Percentiles rank a stretch among this genome's conserved stretches.
These are phyloP conservation scores for Liparis tanakae DNA, from an alignment of 2,797 vertebrate genomes.

Conservation along the genomic window DNA sequence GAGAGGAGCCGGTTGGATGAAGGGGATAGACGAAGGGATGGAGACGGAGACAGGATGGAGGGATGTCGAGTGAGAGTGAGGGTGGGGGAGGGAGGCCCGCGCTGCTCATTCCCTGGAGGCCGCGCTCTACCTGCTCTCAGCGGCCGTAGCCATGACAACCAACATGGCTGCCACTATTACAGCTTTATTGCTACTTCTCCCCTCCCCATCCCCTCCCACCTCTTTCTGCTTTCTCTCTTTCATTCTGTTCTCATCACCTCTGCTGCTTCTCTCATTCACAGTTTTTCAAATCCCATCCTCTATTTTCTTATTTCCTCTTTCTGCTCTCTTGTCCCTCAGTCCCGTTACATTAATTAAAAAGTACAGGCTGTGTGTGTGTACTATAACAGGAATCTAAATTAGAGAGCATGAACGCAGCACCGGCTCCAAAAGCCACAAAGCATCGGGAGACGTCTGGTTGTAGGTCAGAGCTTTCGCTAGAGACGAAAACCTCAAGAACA, in stretches of 20 bases:
- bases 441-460: conserved; percentile 75
- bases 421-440: conserved; percentile 78
- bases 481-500: conserved; percentile 78
- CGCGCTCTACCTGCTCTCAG: conserved; percentile 83
- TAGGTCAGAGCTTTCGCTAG: conserved; percentile 71
- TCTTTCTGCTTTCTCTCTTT: conserved; percentile 19
- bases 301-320: conserved; percentile 10
- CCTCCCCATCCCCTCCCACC: conserved; percentile 24
- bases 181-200: conserved; percentile 69
- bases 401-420: conserved; percentile 74
- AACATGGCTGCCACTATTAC: conserved; percentile 80
- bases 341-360: conserved; percentile 31
- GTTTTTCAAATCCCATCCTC: conserved; percentile 25
- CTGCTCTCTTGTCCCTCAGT: conserved; percentile 11
- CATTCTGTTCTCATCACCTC: conserved; percentile 36
- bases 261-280: conserved; percentile 45
- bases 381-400: conserved; percentile 81
- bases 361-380: conserved; percentile 2
- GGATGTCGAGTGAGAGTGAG: conserved; percentile 40
- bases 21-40: conserved; percentile 43
- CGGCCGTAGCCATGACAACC: conserved; percentile 83
- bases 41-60: conserved; percentile 47
- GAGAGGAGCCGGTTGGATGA: conserved; percentile 27
- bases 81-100: conserved; percentile 51
- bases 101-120: conserved; percentile 81